Evolutionary conservation across 1,140 invertebrate species (phyloP), one percentile per base, ranked within the genome.

Genomic region (Solenopsis fugax): DNA sequence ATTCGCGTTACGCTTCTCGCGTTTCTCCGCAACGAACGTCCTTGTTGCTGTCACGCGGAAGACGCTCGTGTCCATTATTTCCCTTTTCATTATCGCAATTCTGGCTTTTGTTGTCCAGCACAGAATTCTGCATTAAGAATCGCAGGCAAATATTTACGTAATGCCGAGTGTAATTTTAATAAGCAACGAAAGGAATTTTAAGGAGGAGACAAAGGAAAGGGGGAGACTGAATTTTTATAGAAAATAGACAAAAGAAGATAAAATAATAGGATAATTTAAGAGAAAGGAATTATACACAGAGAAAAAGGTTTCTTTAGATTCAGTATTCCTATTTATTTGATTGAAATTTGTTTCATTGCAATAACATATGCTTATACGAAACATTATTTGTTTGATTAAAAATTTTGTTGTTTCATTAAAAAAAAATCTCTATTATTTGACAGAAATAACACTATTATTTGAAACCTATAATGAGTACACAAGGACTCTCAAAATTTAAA

Each of bases 41-140:
- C 76, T 81, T 71, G 64, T 69, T 41, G 21, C 16, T 21, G 21
- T 77, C 37, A 81, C 13, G 52, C 65, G 52, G 65, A 82, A 82
- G 52, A 72, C n/a, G 29, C 9, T 41, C 18, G 21, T 54, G 58
- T 85, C 41, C 37, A 45, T 60, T 76, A 52, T 87, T n/a, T 87
- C 10, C 45, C 45, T 71, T 77, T 48, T 85, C 50, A 29, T 65
- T 29, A 29, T 71, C 48, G 48, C 12, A 76, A 87, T 78, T 58
- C 65, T 37, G 34, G 12, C n/a, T 6, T 34, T 78, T 10, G 7
- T 67, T 21, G 18, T 29, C 2, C 34, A 10, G 24, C 12, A 37
- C 3, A 34, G 13, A 16, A 82, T 48, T 72, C 56, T 73, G 48
- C 24, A 73, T 82, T 45, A 45, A 18, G 3, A 41, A 72, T 7